Base-by-base conservation (phyloP, 2,888 invertebrate species). In the Ellobium chinense region DNA sequence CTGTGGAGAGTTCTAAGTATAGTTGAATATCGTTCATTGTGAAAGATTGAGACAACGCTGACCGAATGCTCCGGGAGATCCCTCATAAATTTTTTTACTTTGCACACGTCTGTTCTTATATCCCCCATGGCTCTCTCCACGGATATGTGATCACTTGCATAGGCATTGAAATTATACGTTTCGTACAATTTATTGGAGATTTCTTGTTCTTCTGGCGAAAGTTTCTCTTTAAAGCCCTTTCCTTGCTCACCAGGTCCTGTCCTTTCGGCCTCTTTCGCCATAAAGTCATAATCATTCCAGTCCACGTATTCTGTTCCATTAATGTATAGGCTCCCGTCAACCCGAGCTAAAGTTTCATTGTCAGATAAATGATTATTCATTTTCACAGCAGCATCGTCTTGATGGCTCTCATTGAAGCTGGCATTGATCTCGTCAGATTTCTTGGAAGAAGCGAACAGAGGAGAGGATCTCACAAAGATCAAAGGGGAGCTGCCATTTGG, bases 1-100 rank as follows among this genome's bases (percentile, higher is more conserved):
- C 78, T 62, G 60, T 78, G 77, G 27, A 78, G 62, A n/a, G 80
- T 66, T 54, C 83, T 36, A 5, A 83, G 37, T 21, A 83, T 37
- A 1, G 70, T 80, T 5, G 83, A 58, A 9, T 80, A 69, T 54
- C 54, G 68, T 39, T 83, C 83, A 68, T 83, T 83, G 36, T 80
- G 39, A 54, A 83, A 73, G 31, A 73, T 66, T 2, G 60, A 65
- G 24, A 83, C 39, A 21, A 83, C 56, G 29, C 80, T 77, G 5
- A 83, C 80, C 0, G 54, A 65, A 34, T 36, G 4, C 27, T 65
- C 34, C n/a, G 75, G 54, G 1, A 75, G 3, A 34, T 75, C 58
- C 65, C 65, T 75, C 24, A 65, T 24, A 54, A 54, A 75, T 21
- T 39, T 37, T 75, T 65, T 29, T 9, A 36, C 34, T 31, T 65